phyloP scores from a whole-genome alignment of 2,113 vertebrate genomes.

The Camelus bactrianus region DNA sequence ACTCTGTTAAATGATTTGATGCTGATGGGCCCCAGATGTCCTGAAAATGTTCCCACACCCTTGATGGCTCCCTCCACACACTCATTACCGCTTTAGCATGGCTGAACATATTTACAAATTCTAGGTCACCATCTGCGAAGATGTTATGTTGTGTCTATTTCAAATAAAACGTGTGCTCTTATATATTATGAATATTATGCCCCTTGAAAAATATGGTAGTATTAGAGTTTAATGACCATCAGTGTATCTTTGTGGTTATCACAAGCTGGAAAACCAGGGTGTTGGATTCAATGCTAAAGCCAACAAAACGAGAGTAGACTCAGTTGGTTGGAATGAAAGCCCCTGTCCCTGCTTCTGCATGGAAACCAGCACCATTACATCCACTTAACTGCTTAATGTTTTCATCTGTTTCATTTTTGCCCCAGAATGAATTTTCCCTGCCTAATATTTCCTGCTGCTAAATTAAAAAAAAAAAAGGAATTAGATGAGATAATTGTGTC shows the following conservation, averaged over 20 bases:
- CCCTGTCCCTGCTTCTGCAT: neutral
- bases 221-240: neutral
- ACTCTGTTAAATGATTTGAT: slow-evolving; percentile 78
- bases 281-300: neutral
- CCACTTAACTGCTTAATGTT: neutral
- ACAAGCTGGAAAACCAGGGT: neutral
- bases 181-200: neutral
- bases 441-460: neutral
- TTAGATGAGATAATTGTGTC: neutral
- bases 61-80: slow-evolving; percentile 54
- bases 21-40: slow-evolving; percentile 79
- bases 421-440: neutral
- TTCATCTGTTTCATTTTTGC: neutral
- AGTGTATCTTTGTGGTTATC: neutral
- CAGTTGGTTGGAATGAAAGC: neutral
- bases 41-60: slow-evolving; percentile 70
- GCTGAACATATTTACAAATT: slow-evolving; percentile 75
- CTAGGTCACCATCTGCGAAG: slow-evolving; percentile 81
- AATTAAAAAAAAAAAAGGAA: neutral
- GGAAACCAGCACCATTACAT: neutral
- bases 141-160: slow-evolving; percentile 44
- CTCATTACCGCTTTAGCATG: slow-evolving; percentile 69
- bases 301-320: neutral
- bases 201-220: neutral
- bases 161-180: slow-evolving; percentile 53